Evolutionary conservation across 2,797 vertebrate species (phyloP).

Genomic region (Acipenser ruthenus): DNA sequence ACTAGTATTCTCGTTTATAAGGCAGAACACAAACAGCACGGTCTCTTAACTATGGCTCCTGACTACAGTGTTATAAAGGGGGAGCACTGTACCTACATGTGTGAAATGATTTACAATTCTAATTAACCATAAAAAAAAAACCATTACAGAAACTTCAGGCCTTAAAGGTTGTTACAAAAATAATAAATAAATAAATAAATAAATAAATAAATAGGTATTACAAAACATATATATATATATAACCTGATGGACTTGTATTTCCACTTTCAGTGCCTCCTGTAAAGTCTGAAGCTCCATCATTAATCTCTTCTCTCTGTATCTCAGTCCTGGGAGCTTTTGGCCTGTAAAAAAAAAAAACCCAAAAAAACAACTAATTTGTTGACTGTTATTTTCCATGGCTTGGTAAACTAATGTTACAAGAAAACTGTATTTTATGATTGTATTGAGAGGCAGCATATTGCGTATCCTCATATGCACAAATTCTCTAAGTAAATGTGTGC

Average conservation of each 20-base stretch:
- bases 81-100: no score
- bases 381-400: background rate
- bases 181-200: background rate
- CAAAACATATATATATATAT: background rate
- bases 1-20: no score
- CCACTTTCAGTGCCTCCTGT: constrained; percentile 98
- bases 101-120: no score
- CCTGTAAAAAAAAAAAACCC: constrained; percentile 46
- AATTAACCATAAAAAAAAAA: no score
- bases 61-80: no score
- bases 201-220: constrained; percentile 2
- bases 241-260: constrained; percentile 99
- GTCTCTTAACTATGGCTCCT: no score
- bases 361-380: background rate
- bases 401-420: background rate
- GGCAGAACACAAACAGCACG: no score
- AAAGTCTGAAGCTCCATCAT: constrained; percentile 98
- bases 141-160: no score
- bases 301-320: constrained; percentile 77
- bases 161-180: no score
- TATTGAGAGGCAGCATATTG: no score
- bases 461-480: no score
- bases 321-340: constrained; percentile 65
- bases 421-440: background rate
- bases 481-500: no score